A percentile compares a stretch with the other conserved stretches of the same genome.
These are phyloP conservation scores for Ophion obscuratus DNA, from an alignment of 2,888 invertebrate genomes.

Conservation along the genomic window DNA sequence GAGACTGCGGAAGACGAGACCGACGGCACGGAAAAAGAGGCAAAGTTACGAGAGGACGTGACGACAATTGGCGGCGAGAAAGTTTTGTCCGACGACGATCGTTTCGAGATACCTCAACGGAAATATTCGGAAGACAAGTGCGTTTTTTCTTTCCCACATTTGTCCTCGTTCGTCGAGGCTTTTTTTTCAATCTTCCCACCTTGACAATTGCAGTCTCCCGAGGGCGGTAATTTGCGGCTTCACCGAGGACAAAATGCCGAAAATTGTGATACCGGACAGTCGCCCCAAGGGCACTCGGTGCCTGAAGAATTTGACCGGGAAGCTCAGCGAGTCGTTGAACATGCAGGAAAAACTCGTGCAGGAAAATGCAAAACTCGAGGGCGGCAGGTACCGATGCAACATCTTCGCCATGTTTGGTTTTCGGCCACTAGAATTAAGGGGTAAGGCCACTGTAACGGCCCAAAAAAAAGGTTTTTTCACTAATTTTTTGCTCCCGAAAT, in stretches of 20 bases:
- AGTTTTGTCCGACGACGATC: slow-evolving; percentile 64
- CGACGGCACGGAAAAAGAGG: slow-evolving; percentile 20
- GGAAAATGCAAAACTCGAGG: slow-evolving; percentile 89
- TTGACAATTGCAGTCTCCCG: slow-evolving; percentile 79
- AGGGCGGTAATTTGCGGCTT: slow-evolving; percentile 86
- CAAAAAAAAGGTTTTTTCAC: no score
- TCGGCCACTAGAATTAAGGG: no score
- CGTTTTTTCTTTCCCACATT: not conserved
- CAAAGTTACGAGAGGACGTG: slow-evolving; percentile 4
- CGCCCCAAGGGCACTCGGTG: slow-evolving; percentile 76
- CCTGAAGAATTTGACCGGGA: slow-evolving; percentile 84
- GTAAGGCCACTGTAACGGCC: no score
- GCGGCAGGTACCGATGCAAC: slow-evolving; percentile 85
- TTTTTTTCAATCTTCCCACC: not conserved
- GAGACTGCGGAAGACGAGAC: not conserved
- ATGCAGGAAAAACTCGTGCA: slow-evolving; percentile 89
- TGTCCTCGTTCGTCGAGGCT: not conserved
- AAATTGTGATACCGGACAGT: slow-evolving; percentile 85
- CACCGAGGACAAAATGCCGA: slow-evolving; percentile 85
- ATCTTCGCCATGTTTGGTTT: not conserved
- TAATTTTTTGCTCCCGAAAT: no score
- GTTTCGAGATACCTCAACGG: slow-evolving; percentile 76
- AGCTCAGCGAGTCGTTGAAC: slow-evolving; percentile 87
- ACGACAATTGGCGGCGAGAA: not conserved
- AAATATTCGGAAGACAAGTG: slow-evolving; percentile 80